Conservation (phyloP, 2,888 invertebrate genomes). For the Rhimphoctona megacephalus region DNA sequence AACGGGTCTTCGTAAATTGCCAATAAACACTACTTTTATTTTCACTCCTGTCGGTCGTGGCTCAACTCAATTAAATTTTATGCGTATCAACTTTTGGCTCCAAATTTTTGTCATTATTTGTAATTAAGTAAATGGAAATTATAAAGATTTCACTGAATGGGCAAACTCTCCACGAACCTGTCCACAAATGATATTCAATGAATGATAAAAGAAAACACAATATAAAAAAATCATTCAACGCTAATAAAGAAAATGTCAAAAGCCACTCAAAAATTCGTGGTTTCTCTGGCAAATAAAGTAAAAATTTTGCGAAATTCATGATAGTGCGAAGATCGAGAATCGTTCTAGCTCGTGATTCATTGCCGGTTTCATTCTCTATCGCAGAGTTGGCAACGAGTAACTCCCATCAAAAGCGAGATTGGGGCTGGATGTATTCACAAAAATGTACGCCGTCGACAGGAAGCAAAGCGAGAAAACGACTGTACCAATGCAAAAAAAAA, state of each 20-base stretch:
- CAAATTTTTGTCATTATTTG: not conserved
- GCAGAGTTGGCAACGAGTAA: constrained; percentile 18
- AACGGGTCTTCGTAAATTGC: not conserved
- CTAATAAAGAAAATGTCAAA: not conserved
- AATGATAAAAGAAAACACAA: not conserved
- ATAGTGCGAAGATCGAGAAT: constrained; percentile 19
- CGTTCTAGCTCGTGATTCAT: constrained; percentile 26
- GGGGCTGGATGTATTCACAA: constrained; percentile 34
- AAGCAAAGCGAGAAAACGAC: constrained; percentile 54
- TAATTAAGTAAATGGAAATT: not conserved
- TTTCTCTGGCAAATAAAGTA: not conserved
- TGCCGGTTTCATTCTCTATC: constrained; percentile 29
- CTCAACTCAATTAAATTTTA: not conserved
- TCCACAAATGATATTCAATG: not conserved
- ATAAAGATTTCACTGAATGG: not conserved
- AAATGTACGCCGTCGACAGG: constrained; percentile 32
- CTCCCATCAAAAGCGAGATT: constrained; percentile 17
- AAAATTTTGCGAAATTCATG: constrained; percentile 1
- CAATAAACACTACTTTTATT: not conserved
- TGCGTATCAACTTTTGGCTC: too few relatives aligned
- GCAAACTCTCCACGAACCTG: not conserved
- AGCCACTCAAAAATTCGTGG: not conserved
- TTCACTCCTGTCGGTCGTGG: not conserved
- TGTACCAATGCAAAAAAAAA: constrained; percentile 32
- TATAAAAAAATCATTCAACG: not conserved